Evolutionary conservation across 2,797 vertebrate species (phyloP).

Genomic region (Pyrocephalus nanus): DNA sequence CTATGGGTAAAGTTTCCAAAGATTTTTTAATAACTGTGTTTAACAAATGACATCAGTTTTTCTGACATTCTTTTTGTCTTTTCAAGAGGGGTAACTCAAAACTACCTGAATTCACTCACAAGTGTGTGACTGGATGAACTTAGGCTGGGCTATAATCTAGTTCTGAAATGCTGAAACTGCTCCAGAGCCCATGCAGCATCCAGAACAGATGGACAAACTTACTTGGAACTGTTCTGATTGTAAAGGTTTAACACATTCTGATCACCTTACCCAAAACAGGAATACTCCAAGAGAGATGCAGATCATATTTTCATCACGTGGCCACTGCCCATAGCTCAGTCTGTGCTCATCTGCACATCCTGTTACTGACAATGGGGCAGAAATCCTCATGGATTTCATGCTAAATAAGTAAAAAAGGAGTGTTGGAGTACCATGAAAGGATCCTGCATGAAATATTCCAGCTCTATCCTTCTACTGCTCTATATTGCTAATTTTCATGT

Average conservation of each 20-base stretch:
- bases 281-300: neutral
- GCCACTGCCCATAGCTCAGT: neutral
- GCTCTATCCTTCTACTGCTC: neutral
- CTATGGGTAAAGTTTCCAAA: neutral
- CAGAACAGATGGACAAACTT: neutral
- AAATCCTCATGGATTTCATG: neutral
- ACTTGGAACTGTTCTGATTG: neutral
- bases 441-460: neutral
- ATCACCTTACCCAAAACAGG: neutral
- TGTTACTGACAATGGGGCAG: neutral
- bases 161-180: neutral
- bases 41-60: neutral
- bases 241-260: neutral
- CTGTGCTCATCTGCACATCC: accelerated
- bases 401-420: neutral
- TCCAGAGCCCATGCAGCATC: neutral
- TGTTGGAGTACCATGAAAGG: neutral
- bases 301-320: neutral
- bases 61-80: neutral
- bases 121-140: neutral
- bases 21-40: neutral
- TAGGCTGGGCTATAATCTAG: neutral
- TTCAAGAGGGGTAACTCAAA: neutral
- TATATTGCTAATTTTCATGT: neutral
- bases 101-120: neutral